Base-by-base conservation (phyloP, 2,888 invertebrate genomes). In the Drosophila neotestacea region DNA sequence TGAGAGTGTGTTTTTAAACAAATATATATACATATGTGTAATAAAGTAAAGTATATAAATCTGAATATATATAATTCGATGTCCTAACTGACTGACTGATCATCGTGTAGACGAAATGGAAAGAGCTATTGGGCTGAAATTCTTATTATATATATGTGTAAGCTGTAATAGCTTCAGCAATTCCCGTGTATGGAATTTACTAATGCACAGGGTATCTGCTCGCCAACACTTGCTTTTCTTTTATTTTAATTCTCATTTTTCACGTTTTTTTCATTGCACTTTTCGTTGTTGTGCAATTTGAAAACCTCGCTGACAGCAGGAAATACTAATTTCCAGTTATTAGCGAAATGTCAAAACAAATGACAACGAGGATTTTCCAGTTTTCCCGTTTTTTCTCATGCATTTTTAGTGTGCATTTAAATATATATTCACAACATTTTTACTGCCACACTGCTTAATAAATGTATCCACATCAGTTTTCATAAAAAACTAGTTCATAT, bases 301-400 rank as follows among this genome's bases (percentile, higher is more conserved):
- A 28, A 71, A 42, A 51, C 36, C 36, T 10, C 62, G 47, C 51
- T 70, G 79, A 63, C 76, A 73, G 68, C 51, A 63, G 54, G 56
- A 68, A 78, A 72, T 62, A 72, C 73, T 80, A 73, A 87, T 84
- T 82, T 82, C 44, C 76, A 70, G 82, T 85, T 87, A 87, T 84
- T 85, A 84, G 76, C 60, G 51, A 61, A 78, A 76, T 82, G 84
- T 85, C 87, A 76, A 69, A 84, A 78, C 82, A 85, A 80, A 78
- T 87, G 79, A 79, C 64, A 82, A 56, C 44, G 44, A 32, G 50
- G 38, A 70, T 70, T 78, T 78, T 68, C 39, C 61, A 48, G 65
- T 74, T 70, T 67, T 66, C 1, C 9, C 16, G 10, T 55, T 50
- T 44, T 65, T 11, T 9, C 11, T 38, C 44, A 16, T 46, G 7